Evolutionary conservation across 2,888 invertebrate species (phyloP), one percentile per base, ranked within the genome.

Genomic region (Germaria angustata): DNA sequence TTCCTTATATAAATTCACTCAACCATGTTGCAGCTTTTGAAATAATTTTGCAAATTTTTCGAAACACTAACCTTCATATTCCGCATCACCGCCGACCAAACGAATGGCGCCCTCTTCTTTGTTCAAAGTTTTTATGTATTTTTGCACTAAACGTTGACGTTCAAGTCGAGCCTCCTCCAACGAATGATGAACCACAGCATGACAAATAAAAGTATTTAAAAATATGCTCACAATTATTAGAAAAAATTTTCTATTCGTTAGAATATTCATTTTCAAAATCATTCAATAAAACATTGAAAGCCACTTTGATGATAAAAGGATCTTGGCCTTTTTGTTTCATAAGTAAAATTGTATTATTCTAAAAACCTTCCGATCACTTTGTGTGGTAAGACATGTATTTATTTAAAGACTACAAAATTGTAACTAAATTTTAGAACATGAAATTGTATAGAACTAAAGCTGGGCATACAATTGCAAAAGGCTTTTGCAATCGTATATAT

Each of bases 61-160:
- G 5, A 4, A 22, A 0, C 5, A 11, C 63, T 90, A 92, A 96
- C 96, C 96, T 94, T 96, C 96, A 89, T 93, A 93, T 87, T 93
- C 93, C 63, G 92, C 93, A 20, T 92, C 89, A 5, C 96, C 95
- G 20, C 96, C 96, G 0, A 95, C 92, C 7, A 96, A 92, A 85
- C 94, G 94, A 17, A 96, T 89, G 77, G 93, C 94, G 9, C 96
- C 96, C 86, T 96, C 96, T 85, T 94, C 92, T 89, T 94, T 93
- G 88, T 94, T 95, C 80, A 94, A 91, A 79, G 94, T 93, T 86
- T 95, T 95, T 84, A 95, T 91, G 85, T 96, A 93, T 86, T 93
- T 94, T 87, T 93, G 94, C 15, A 95, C 92, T 80, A 95, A 92
- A 32, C 92, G 92, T 0, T 94, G 94, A 57, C 93, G 88, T 66